Evolutionary conservation across 2,113 vertebrate genomes (phyloP).

Genomic region (Phainopepla nitens): DNA sequence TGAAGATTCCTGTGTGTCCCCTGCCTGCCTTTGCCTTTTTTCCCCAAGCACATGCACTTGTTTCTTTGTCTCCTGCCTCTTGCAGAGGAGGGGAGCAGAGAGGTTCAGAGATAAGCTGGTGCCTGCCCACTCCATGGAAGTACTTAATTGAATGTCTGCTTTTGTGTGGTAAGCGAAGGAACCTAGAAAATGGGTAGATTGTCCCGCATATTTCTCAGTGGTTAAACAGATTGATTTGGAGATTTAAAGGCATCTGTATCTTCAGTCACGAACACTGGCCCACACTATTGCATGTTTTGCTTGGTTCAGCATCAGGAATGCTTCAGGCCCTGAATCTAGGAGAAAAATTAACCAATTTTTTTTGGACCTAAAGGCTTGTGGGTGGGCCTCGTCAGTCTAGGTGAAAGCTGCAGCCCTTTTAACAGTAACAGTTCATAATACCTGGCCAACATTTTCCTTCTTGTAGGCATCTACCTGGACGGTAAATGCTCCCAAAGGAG

Average conservation of each 20-base stretch:
- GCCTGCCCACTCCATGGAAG: neutral
- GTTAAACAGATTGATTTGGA: neutral
- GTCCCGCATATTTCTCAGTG: neutral
- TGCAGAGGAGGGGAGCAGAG: neutral
- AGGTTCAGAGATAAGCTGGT: neutral
- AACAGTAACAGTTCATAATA: neutral
- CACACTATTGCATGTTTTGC: neutral
- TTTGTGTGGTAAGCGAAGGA: neutral
- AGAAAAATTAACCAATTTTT: neutral
- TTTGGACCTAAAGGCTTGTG: neutral
- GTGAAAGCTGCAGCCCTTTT: neutral
- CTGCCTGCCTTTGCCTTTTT: neutral
- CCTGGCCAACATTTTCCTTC: neutral
- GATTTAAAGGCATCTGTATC: neutral
- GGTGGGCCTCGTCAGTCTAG: neutral
- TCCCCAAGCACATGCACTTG: neutral
- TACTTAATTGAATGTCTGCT: neutral
- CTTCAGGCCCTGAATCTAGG: neutral
- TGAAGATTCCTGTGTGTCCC: neutral
- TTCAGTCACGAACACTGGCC: neutral
- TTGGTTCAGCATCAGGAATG: neutral
- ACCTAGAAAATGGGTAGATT: neutral
- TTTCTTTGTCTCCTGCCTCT: neutral
- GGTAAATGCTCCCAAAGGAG: neutral
- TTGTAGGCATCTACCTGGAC: neutral